Base-by-base conservation (phyloP, 2,113 vertebrate genomes). In the Irena cyanogastra region DNA sequence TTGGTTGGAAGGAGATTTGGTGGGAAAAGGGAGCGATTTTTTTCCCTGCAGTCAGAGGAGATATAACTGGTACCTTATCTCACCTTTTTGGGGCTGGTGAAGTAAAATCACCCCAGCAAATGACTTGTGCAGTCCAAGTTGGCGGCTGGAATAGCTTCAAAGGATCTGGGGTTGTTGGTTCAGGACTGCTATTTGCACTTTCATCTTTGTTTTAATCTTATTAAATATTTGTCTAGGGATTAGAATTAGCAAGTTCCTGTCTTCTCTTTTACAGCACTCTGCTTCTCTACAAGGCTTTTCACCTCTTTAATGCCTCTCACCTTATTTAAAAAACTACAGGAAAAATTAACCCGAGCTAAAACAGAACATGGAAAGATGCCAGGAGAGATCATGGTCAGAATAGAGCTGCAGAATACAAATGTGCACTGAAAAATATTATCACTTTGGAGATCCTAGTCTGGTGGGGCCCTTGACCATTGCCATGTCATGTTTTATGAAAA, bases 171-270 rank as follows among this genome's bases (percentile, higher is more conserved):
- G 44, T 53, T 83, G 63, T 90, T 93, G 68, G 37, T 88, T 94
- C 88, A 83, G 61, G 52, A 26, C 30, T 77, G 49, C 44, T 72
- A 50, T 92, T 94, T 89, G 66, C 31, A 71, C 83, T 95, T 94
- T 91, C 42, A 61, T 91, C 81, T 93, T 89, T 61, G 49, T 84
- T 97, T 94, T 87, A 87, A 87, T 93, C 63, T 56, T 64, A 41
- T 85, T 90, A 87, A n/a, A 7, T 85, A n/a, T 93, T 88, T 95
- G 78, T 56, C 76, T 37, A 45, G 52, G 80, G 86, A 86, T 86
- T 87, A 86, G 72, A 90, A 90, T 92, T 90, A 82, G 93, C 2
- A 2, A 66, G 2, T 57, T 94, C 68, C 64, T 74, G 47, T 83
- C 76, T 81, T 53, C 61, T 65, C 22, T 83, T 87, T 86, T 59